Evolutionary conservation across 30 jellyfish, hydroid and myxozoan genomes (phyloP).

Genomic region (Clytia hemisphaerica): DNA sequence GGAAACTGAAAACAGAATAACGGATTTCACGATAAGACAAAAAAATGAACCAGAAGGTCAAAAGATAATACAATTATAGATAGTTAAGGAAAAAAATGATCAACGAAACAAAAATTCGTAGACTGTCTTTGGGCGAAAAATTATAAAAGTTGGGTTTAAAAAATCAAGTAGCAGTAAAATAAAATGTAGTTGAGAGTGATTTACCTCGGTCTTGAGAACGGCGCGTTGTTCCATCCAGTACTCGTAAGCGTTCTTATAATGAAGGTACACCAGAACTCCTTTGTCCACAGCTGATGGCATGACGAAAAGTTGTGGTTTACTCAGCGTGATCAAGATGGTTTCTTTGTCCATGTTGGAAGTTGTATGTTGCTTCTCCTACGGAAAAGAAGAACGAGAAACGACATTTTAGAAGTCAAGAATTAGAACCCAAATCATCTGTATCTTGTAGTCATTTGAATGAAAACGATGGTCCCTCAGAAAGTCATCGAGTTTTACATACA

Average conservation of each 20-base stretch:
- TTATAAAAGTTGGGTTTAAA: background rate
- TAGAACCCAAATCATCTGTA: background rate
- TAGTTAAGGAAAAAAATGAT: background rate
- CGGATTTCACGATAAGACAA: background rate
- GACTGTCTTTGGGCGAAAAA: background rate
- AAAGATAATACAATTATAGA: background rate
- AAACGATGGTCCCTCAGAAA: slow-evolving; percentile 17
- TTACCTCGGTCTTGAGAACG: slow-evolving; percentile 49
- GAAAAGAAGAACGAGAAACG: background rate
- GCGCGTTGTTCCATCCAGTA: slow-evolving; percentile 66
- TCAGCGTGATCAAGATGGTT: slow-evolving; percentile 67
- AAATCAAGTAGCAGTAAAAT: background rate
- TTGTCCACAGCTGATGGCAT: slow-evolving; percentile 93
- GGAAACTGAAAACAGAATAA: slow-evolving; percentile 9
- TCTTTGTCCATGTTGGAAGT: too few relatives aligned
- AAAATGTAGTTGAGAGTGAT: background rate
- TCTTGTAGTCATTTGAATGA: background rate
- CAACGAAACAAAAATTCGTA: background rate
- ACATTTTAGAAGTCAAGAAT: background rate
- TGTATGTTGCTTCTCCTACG: slow-evolving; percentile 63
- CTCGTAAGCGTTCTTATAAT: slow-evolving; percentile 82
- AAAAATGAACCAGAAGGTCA: background rate
- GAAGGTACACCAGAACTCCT: slow-evolving; percentile 90
- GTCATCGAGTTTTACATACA: background rate
- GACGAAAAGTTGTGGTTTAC: slow-evolving; percentile 59